Conservation (phyloP, 2,797 vertebrate species). For the Etheostoma perlongum region DNA sequence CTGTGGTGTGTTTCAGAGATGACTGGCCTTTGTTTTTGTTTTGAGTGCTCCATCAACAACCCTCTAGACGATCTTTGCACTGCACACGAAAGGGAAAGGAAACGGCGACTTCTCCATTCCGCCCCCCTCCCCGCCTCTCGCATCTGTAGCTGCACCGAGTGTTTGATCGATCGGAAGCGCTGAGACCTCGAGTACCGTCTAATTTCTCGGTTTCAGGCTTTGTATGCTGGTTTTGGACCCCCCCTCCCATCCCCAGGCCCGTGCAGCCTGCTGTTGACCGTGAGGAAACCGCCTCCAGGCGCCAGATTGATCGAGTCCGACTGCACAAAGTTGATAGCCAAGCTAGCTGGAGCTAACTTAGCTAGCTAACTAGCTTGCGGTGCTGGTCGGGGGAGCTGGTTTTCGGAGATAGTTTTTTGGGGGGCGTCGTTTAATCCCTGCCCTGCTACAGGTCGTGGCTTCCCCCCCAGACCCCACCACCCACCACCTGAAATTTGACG, state of each 20-base stretch:
- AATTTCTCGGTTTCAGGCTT: conserved; percentile 34
- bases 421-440: conserved; percentile 38
- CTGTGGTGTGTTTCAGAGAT: too few species aligned
- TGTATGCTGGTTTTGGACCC: conserved; percentile 10
- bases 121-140: conserved; percentile 37
- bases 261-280: conserved; percentile 26
- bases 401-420: conserved; percentile 15
- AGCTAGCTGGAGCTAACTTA: conserved; percentile 72
- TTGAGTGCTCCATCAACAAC: neutral
- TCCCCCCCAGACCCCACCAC: neutral
- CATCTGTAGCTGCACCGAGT: conserved; percentile 64
- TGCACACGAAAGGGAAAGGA: conserved; percentile 83
- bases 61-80: conserved; percentile 66
- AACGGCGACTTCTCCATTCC: conserved; percentile 78
- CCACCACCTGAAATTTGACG: conserved; percentile 3
- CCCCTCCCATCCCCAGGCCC: neutral
- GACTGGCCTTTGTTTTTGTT: neutral
- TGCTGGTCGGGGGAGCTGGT: conserved; percentile 44
- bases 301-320: conserved; percentile 69
- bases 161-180: conserved; percentile 65
- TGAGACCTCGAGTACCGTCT: conserved; percentile 35
- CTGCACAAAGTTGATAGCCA: conserved; percentile 73
- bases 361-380: conserved; percentile 72
- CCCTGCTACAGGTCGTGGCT: neutral
- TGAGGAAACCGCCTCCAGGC: conserved; percentile 41